Base-by-base conservation (phyloP, 1,140 invertebrate species). In the Ips nitidus region DNA sequence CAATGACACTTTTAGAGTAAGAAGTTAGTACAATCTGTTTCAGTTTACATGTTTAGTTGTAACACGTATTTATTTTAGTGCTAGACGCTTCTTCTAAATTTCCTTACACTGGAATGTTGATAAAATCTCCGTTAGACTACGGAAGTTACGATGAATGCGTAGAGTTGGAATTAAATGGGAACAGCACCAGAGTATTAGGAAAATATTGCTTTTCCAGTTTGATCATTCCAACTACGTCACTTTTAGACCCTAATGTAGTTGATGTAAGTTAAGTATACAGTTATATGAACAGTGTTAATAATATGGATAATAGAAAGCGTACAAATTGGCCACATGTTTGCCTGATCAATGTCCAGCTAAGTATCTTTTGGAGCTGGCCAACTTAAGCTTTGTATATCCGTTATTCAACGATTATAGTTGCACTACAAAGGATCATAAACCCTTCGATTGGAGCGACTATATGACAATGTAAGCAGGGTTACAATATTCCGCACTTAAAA, bases 131-230 rank as follows among this genome's bases (percentile, higher is more conserved):
- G 42, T 4, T 66, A 3, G 71, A 74, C 40, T 68, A 69, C 22
- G 74, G 74, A 56, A 70, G 41, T 57, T 75, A 67, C 50, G 71
- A 74, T 56, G 70, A 74, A 64, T 75, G 74, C 53, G 41, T 75
- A 36, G 43, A 66, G n/a, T 62, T 75, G 52, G 73, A 71, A 47
- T 41, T 52, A 37, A 58, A 43, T 6, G n/a, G 22, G 3, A 52
- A 66, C 52, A 62, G 47, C 2, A 53, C 43, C 1, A 73, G 47
- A 60, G 52, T 74, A 42, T 50, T 70, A 6, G 73, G 73, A 50
- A 72, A 74, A 59, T 64, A 74, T 56, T 74, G 73, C 39, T n/a
- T 40, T 37, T 45, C 40, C 3, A 66, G 72, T 7, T 40, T 66
- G 22, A 47, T 70, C 1, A 47, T 73, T 39, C 72, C 72, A 5